Evolutionary conservation across 2,797 vertebrate species (phyloP).

Genomic region (Cercopithecus hamlyni): DNA sequence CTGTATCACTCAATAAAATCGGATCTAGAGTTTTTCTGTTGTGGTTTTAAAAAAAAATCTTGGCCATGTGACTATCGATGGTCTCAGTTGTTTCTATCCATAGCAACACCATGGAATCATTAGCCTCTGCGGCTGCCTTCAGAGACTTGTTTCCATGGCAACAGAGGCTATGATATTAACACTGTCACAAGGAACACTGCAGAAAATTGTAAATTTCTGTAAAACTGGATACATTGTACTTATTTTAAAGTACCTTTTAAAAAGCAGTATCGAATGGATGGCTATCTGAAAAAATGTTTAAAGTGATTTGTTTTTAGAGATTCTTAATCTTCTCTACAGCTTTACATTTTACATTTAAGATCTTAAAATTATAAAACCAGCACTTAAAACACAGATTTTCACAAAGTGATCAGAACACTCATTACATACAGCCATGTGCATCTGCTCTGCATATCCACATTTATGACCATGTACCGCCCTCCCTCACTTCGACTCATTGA

Average conservation of each 20-base stretch:
- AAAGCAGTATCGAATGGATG: neutral
- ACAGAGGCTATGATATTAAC: constrained; percentile 75
- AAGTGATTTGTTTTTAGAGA: constrained; percentile 36
- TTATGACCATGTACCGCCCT: neutral
- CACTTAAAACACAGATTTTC: constrained; percentile 35
- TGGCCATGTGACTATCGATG: constrained; percentile 72
- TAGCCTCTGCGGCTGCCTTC: constrained; percentile 80
- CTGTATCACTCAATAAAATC: constrained; percentile 62
- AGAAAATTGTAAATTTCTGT: constrained; percentile 61
- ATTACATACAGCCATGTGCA: neutral
- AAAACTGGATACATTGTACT: constrained; percentile 48
- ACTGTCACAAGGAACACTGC: constrained; percentile 64
- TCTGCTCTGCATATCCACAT: neutral
- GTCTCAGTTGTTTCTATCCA: constrained; percentile 82
- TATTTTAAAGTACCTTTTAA: constrained; percentile 31
- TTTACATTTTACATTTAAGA: constrained; percentile 37
- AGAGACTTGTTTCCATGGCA: constrained; percentile 83
- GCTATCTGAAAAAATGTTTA: constrained; percentile 44
- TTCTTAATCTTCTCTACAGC: constrained; percentile 37
- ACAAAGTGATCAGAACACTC: constrained; percentile 18
- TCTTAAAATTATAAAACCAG: constrained; percentile 37
- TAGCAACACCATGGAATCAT: constrained; percentile 84
- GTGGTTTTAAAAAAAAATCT: constrained; percentile 57
- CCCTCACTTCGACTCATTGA: neutral
- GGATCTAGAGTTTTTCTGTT: constrained; percentile 30